These are phyloP conservation scores for Asteroscopus sphinx DNA, from an alignment of 2,888 invertebrate genomes.

Conservation along the genomic window DNA sequence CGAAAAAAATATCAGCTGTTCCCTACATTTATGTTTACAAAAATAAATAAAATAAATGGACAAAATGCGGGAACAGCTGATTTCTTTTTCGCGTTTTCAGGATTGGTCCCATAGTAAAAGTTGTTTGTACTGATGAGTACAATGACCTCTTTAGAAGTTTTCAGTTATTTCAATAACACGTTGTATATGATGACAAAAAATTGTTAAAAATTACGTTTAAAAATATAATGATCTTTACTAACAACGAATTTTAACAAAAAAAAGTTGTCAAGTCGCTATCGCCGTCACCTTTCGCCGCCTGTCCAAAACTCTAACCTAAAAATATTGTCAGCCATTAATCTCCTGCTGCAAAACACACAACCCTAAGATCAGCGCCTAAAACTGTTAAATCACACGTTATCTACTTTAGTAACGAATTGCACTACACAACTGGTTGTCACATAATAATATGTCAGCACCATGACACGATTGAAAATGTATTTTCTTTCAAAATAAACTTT, in stretches of 20 bases:
- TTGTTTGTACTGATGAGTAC: too few relatives aligned
- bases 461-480: constrained; percentile 13
- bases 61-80: too few relatives aligned
- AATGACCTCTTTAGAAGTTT: too few relatives aligned
- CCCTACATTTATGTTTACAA: too few relatives aligned
- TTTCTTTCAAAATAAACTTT: too few relatives aligned
- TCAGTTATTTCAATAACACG: too few relatives aligned
- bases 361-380: constrained; percentile 58
- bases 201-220: too few relatives aligned
- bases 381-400: constrained; percentile 53
- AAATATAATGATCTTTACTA: constrained; percentile 1
- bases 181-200: too few relatives aligned
- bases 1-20: too few relatives aligned
- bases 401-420: constrained; percentile 30
- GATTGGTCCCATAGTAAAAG: too few relatives aligned
- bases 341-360: constrained; percentile 80
- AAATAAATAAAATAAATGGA: too few relatives aligned
- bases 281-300: constrained; percentile 17
- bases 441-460: constrained; percentile 47
- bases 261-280: constrained; percentile 1
- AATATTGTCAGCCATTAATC: constrained; percentile 86
- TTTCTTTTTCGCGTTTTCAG: too few relatives aligned
- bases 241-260: constrained; percentile 10
- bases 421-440: constrained; percentile 42
- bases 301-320: constrained; percentile 50